phyloP scores from a whole-genome alignment of 2,797 vertebrate species.

The Emys orbicularis region DNA sequence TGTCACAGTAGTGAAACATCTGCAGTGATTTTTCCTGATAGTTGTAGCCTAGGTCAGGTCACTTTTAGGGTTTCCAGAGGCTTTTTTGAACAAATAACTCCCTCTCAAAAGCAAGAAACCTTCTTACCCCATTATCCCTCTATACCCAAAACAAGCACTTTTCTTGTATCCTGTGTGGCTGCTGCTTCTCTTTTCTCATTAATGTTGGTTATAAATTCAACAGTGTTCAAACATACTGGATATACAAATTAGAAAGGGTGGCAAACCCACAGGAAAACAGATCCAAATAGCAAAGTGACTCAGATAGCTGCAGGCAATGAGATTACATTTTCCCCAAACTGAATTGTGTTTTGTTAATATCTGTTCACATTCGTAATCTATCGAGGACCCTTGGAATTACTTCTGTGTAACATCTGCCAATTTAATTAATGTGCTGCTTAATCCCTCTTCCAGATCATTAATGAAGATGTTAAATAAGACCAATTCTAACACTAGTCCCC shows the following conservation, averaged over 20 bases:
- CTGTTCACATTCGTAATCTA: slow-evolving; percentile 36
- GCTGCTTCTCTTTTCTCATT: not conserved
- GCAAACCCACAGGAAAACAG: not conserved
- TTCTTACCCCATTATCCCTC: accelerated
- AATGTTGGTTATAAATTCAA: not conserved
- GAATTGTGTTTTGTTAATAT: slow-evolving; percentile 17
- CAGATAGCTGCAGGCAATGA: not conserved
- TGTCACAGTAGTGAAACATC: not conserved
- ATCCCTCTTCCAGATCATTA: slow-evolving; percentile 63
- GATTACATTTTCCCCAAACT: not conserved
- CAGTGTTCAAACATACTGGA: not conserved
- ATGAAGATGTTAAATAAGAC: slow-evolving; percentile 74
- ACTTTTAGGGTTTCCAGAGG: not conserved
- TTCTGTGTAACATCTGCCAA: slow-evolving; percentile 42
- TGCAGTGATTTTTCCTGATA: not conserved
- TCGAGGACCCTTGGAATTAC: slow-evolving; percentile 14
- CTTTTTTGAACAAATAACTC: not conserved
- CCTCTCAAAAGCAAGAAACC: not conserved
- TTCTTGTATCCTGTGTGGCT: accelerated
- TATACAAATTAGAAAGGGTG: not conserved
- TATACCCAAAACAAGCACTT: not conserved
- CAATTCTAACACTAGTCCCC: slow-evolving; percentile 53
- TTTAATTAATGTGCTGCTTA: slow-evolving; percentile 64
- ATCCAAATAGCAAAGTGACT: not conserved
- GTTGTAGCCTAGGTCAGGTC: not conserved